A percentile compares a stretch with the other conserved stretches of the same genome.
phyloP scores from a whole-genome alignment of 2,888 invertebrate species.

The Steinernema carpocapsae region DNA sequence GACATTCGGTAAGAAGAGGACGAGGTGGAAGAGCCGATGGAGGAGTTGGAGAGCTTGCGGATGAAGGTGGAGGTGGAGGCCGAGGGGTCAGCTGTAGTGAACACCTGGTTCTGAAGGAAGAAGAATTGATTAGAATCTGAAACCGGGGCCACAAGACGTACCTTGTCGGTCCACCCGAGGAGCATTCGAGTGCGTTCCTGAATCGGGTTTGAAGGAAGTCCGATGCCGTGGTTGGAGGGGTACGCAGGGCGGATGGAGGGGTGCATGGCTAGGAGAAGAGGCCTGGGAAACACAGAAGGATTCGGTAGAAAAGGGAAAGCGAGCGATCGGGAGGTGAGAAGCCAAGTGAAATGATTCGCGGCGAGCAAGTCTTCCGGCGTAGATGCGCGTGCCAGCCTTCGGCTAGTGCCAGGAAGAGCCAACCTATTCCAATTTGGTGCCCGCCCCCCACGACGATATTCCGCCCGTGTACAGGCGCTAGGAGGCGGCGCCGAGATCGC shows the following conservation, averaged over 20 bases:
- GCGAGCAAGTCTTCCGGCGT: too few species aligned
- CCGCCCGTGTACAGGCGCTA: slow-evolving; percentile 25
- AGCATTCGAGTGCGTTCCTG: slow-evolving; percentile 7
- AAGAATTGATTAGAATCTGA: background rate
- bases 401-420: slow-evolving; percentile 32
- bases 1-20: slow-evolving; percentile 12
- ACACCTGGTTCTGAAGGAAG: slow-evolving; percentile 2
- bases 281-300: too few species aligned
- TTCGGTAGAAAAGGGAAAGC: slow-evolving; percentile 31
- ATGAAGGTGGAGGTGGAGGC: slow-evolving; percentile 18
- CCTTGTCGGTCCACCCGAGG: slow-evolving; percentile 14
- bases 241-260: slow-evolving; percentile 3
- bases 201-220: background rate
- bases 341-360: slow-evolving; percentile 32
- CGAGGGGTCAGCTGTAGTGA: slow-evolving; percentile 24
- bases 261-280: background rate
- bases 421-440: slow-evolving; percentile 30
- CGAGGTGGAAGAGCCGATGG: background rate
- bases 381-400: slow-evolving; percentile 24
- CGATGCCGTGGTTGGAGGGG: background rate
- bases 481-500: slow-evolving; percentile 24
- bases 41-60: slow-evolving; percentile 16
- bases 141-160: background rate
- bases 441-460: slow-evolving; percentile 32
- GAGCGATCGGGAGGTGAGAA: slow-evolving; percentile 27